Conservation (phyloP, 2,797 vertebrate genomes). For the Microtus agrestis region DNA sequence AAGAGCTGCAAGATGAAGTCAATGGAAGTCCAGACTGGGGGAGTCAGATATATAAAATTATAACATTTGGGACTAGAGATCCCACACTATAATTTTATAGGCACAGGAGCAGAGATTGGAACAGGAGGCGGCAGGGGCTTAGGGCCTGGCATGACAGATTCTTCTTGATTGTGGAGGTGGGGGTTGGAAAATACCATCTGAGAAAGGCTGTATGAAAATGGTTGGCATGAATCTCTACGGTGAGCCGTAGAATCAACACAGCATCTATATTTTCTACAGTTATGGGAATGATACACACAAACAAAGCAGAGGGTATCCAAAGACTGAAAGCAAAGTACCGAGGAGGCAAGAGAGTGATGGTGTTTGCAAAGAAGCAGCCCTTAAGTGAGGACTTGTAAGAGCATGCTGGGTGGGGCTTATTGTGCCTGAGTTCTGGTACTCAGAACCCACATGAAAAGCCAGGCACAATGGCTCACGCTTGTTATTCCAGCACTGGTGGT, state of each 20-base stretch:
- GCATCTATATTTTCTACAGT: background rate
- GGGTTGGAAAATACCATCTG: background rate
- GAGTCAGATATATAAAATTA: background rate
- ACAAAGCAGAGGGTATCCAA: background rate
- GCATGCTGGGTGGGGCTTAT: background rate
- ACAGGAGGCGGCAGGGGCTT: no score
- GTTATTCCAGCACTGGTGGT: no score
- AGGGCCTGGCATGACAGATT: background rate
- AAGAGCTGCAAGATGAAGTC: background rate
- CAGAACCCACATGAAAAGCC: background rate
- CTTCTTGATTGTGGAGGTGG: no score
- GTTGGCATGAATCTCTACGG: background rate
- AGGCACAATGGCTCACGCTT: background rate
- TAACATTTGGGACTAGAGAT: background rate
- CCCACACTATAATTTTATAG: background rate
- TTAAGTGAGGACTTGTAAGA: background rate
- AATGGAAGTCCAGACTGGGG: background rate
- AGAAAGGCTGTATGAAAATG: background rate
- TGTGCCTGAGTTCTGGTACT: background rate
- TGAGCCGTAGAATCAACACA: background rate
- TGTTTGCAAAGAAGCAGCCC: background rate
- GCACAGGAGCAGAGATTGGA: background rate
- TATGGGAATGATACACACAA: background rate
- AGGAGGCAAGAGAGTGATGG: background rate
- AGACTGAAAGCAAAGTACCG: background rate